Base-by-base conservation (phyloP, 2,888 invertebrate genomes). In the Liopterus haemorrhoidalis region DNA sequence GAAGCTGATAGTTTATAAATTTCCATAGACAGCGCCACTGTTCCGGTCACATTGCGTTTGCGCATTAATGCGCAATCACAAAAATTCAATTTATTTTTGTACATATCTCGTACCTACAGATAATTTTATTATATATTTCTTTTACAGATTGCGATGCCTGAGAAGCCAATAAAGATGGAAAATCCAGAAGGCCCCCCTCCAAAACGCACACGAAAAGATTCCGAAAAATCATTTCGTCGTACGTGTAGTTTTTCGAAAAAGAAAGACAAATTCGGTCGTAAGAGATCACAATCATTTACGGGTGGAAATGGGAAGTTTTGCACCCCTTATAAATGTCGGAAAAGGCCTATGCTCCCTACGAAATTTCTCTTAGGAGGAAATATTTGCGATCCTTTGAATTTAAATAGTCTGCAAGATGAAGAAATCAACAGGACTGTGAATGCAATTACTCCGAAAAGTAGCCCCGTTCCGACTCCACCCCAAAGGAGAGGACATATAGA, bases 281-380 rank as follows among this genome's bases (percentile, higher is more conserved):
- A 85, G 64, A 73, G 85, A 33, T 73, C 79, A 28, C 81, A 81
- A 61, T 80, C 78, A 59, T 81, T 82, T 57, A 73, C 76, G 15
- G 73, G 67, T 41, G 65, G 67, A 1, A 72, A 78, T 55, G 81
- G 82, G 2, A 87, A 88, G 63, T 82, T 82, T 65, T 81, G 82
- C 62, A 73, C 83, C 35, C 82, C 83, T 0, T 78, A 82, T 57
- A 85, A 85, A 59, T 75, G 84, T 45, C 79, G 84, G 53, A 84
- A 84, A 58, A 80, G 83, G 54, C 77, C 77, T 42, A 86, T 91
- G 58, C 83, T 91, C 39, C 94, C 95, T 0, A 91, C 91, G 1
- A 93, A 93, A 67, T 95, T 96, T 69, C 70, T 92, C 3, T 75
- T 95, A 2, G 96, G 95, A 31, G 96, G 95, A 5, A 95, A 92